phyloP scores from a whole-genome alignment of 2,888 invertebrate genomes.

The Zootermopsis nevadensis region DNA sequence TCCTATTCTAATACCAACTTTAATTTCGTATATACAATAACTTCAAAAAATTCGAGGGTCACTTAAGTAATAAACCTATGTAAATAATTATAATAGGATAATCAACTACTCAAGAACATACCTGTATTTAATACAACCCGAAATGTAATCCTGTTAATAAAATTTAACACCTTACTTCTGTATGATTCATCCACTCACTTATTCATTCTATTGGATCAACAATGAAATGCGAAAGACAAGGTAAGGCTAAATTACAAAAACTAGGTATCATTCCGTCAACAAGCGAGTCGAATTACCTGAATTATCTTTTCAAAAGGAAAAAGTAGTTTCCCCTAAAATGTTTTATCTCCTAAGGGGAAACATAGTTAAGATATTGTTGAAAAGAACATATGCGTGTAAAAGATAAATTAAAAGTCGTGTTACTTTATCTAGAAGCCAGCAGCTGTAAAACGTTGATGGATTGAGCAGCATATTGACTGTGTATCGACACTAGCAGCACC shows the following conservation, averaged over 20 bases:
- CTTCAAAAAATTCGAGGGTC: too few species aligned
- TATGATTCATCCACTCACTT: too few species aligned
- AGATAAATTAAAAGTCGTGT: conserved; percentile 38
- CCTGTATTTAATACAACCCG: too few species aligned
- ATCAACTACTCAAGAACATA: too few species aligned
- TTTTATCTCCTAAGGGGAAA: not conserved
- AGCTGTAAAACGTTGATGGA: conserved; percentile 35
- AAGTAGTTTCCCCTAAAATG: not conserved
- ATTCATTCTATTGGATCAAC: too few species aligned
- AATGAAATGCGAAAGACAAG: too few species aligned
- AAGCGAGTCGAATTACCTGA: not conserved
- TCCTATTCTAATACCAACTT: too few species aligned
- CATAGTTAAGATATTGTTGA: not conserved
- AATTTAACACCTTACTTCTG: too few species aligned
- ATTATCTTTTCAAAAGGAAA: not conserved
- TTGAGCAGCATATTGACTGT: conserved; percentile 22
- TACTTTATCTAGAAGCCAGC: conserved; percentile 28
- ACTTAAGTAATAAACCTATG: too few species aligned
- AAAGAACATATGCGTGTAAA: conserved; percentile 8
- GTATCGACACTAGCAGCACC: not conserved
- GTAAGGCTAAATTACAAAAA: not conserved
- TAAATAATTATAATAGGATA: too few species aligned
- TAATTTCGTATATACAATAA: too few species aligned
- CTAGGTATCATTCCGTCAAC: not conserved
- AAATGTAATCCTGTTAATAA: too few species aligned